Evolutionary conservation across 2,888 invertebrate species (phyloP).

Genomic region (Gari tellinella): DNA sequence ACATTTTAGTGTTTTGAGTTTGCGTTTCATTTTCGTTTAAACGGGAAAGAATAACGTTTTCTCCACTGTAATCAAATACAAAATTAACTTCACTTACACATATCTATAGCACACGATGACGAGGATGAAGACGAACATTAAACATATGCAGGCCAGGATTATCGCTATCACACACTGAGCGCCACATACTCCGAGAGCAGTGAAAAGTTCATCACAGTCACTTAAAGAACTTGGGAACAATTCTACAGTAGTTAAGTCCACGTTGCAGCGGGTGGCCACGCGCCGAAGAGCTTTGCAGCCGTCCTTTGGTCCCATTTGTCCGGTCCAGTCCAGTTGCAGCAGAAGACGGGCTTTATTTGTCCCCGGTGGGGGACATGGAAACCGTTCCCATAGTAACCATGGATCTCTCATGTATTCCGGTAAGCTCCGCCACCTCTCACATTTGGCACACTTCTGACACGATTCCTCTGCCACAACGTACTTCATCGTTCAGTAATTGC

Average conservation of each 20-base stretch:
- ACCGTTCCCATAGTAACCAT: conserved; percentile 55
- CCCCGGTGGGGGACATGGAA: conserved; percentile 60
- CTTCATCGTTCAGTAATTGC: conserved; percentile 28
- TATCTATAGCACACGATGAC: conserved; percentile 58
- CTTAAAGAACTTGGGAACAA: conserved; percentile 28
- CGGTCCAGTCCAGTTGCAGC: conserved; percentile 58
- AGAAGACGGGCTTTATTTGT: conserved; percentile 45
- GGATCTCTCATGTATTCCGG: conserved; percentile 57
- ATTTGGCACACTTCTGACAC: conserved; percentile 58
- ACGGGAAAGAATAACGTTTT: no score
- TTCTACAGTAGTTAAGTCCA: conserved; percentile 45
- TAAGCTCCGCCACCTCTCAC: conserved; percentile 51
- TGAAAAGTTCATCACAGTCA: conserved; percentile 54
- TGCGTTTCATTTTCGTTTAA: no score
- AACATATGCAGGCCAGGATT: conserved; percentile 54
- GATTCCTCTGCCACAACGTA: conserved; percentile 35
- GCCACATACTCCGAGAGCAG: conserved; percentile 48
- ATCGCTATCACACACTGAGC: conserved; percentile 60
- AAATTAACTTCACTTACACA: no score
- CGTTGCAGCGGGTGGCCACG: conserved; percentile 52
- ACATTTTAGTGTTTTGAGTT: no score
- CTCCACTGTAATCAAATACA: no score
- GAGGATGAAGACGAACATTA: conserved; percentile 53
- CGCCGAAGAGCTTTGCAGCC: conserved; percentile 54
- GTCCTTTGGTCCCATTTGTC: conserved; percentile 42